Percentiles rank a stretch among this genome's conserved stretches.
These are phyloP conservation scores for Caenorhabditis macrosperma DNA, from an alignment of 2,888 invertebrate genomes.

Conservation along the genomic window DNA sequence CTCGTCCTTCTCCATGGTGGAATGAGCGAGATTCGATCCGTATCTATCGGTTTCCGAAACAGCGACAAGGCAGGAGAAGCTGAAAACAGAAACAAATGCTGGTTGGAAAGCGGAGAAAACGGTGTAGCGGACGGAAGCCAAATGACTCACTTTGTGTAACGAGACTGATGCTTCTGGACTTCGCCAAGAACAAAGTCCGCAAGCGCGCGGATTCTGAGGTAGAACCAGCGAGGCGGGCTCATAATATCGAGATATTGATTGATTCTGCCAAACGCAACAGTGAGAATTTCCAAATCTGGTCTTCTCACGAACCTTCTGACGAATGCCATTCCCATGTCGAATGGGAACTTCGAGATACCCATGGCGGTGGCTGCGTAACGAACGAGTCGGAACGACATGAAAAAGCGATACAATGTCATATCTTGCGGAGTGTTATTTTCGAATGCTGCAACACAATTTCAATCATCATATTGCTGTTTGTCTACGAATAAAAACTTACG, in stretches of 20 bases:
- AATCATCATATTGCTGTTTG: too few relatives aligned
- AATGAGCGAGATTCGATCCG: conserved; percentile 29
- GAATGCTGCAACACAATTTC: conserved; percentile 74
- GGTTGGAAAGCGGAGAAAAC: conserved; percentile 1
- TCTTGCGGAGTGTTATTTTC: conserved; percentile 72
- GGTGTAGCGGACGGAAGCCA: too few relatives aligned
- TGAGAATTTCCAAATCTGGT: conserved; percentile 19
- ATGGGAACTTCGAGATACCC: conserved; percentile 66
- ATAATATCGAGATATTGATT: conserved; percentile 57
- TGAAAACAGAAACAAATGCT: conserved; percentile 19
- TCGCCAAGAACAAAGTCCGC: conserved; percentile 68
- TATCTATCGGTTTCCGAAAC: conserved; percentile 60
- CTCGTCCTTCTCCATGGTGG: conserved; percentile 47
- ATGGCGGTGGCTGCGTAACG: conserved; percentile 66
- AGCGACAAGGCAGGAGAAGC: conserved; percentile 69
- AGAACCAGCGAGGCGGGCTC: conserved; percentile 65
- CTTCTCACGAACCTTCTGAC: conserved; percentile 62
- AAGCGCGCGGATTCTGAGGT: conserved; percentile 56
- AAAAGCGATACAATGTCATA: conserved; percentile 66
- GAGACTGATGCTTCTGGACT: conserved; percentile 63
- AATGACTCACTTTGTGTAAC: conserved; percentile 59
- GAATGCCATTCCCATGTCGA: conserved; percentile 63
- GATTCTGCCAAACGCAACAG: conserved; percentile 56
- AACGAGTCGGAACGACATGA: conserved; percentile 72
- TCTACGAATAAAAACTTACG: conserved; percentile 61